phyloP scores from a whole-genome alignment of 2,113 vertebrate species.

The Amphiprion percula region DNA sequence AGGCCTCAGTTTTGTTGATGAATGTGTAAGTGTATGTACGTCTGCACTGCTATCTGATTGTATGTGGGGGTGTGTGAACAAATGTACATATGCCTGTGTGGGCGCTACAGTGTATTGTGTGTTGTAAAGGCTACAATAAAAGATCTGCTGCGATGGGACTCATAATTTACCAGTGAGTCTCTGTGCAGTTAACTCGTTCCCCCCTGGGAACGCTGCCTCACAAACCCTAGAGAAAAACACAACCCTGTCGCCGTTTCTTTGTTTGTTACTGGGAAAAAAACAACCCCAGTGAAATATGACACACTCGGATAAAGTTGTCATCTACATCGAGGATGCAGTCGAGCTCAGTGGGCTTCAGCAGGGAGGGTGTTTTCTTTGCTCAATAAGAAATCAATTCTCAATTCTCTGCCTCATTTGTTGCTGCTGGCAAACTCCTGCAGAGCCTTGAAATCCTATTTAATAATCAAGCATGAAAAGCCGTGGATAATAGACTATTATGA shows the following conservation, averaged over 20 bases:
- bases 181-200: constrained; percentile 20
- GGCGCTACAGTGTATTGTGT: constrained; percentile 27
- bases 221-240: constrained; percentile 25
- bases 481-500: constrained; percentile 78
- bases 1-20: not conserved
- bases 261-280: constrained; percentile 36
- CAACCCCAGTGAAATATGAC: constrained; percentile 47
- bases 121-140: constrained; percentile 60
- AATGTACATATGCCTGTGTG: constrained; percentile 23
- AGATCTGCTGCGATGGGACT: constrained; percentile 41
- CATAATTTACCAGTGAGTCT: constrained; percentile 43
- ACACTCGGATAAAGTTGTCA: constrained; percentile 54
- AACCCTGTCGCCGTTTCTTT: not conserved
- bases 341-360: constrained; percentile 9
- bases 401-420: constrained; percentile 76
- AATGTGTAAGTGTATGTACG: not conserved
- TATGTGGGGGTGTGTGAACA: constrained; percentile 25
- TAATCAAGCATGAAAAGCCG: constrained; percentile 75
- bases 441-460: constrained; percentile 81
- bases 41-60: constrained; percentile 7
- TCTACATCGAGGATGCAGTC: constrained; percentile 29
- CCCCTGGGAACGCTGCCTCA: constrained; percentile 10
- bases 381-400: constrained; percentile 76
- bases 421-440: constrained; percentile 59
- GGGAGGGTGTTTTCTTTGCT: constrained; percentile 60